phyloP scores from a whole-genome alignment of 2,797 vertebrate genomes.

The Remorina albescens region DNA sequence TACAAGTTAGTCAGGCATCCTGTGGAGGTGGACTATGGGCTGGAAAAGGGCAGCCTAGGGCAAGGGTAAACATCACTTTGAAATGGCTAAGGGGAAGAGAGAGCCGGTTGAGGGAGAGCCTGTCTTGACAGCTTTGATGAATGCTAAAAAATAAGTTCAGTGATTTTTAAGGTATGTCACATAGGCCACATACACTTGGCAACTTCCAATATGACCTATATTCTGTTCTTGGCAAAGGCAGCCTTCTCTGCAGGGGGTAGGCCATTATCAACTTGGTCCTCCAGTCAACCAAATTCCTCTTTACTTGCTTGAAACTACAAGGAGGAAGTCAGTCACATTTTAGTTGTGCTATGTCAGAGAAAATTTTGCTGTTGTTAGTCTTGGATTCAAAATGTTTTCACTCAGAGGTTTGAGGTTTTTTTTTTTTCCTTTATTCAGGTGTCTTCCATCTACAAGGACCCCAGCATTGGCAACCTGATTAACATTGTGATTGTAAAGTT shows the following conservation, averaged over 20 bases:
- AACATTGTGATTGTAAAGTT: slow-evolving; percentile 98
- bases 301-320: slow-evolving; percentile 45
- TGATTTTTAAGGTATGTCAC: slow-evolving; percentile 84
- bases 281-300: slow-evolving; percentile 62
- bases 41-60: slow-evolving; percentile 72
- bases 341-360: not conserved
- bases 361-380: not conserved
- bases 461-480: slow-evolving; percentile 99
- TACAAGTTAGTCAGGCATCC: slow-evolving; percentile 24
- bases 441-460: slow-evolving; percentile 98
- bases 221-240: slow-evolving; percentile 77
- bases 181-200: slow-evolving; percentile 72
- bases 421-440: slow-evolving; percentile 85
- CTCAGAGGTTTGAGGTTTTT: slow-evolving; percentile 5
- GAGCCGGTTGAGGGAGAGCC: slow-evolving; percentile 68
- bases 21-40: slow-evolving; percentile 46
- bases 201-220: slow-evolving; percentile 82
- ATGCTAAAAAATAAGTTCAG: slow-evolving; percentile 81
- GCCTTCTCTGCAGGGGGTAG: slow-evolving; percentile 68
- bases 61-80: slow-evolving; percentile 73
- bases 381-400: not conserved
- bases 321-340: slow-evolving; percentile 16
- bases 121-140: slow-evolving; percentile 81
- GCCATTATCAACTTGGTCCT: slow-evolving; percentile 70
- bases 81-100: slow-evolving; percentile 62